Percentiles rank a stretch among this genome's conserved stretches.
phyloP scores from a whole-genome alignment of 2,113 vertebrate genomes.

The Cynoglossus semilaevis region DNA sequence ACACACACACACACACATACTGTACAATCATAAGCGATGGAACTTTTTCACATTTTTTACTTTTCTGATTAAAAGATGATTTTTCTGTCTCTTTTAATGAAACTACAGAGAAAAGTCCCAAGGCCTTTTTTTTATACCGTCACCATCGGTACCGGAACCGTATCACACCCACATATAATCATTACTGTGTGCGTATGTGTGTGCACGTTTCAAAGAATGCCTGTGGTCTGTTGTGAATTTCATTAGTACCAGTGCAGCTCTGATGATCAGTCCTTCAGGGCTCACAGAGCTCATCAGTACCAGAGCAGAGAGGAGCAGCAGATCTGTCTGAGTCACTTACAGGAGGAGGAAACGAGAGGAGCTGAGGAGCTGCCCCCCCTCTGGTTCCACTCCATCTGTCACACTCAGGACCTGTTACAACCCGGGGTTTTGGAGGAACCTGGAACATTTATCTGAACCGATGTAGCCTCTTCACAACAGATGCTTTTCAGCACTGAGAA shows the following conservation, averaged over 20 bases:
- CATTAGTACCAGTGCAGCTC: constrained; percentile 1
- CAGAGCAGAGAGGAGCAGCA: constrained; percentile 37
- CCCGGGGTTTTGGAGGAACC: constrained; percentile 31
- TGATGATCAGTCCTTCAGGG: constrained; percentile 35
- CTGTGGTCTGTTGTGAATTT: constrained; percentile 18
- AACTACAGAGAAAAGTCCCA: constrained; percentile 23
- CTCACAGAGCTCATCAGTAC: constrained; percentile 39
- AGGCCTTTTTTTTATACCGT: constrained; percentile 14
- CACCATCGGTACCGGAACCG: constrained; percentile 16
- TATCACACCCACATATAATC: constrained; percentile 3
- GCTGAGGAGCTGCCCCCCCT: not conserved
- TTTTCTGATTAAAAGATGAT: constrained; percentile 63
- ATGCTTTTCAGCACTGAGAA: too few species aligned
- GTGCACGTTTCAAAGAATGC: constrained; percentile 10
- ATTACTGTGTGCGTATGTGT: constrained; percentile 12
- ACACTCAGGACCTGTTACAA: constrained; percentile 28
- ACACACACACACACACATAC: constrained; percentile 12
- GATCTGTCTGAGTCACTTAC: constrained; percentile 14
- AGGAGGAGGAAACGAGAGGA: not conserved
- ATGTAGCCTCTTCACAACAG: too few species aligned
- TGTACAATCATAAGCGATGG: constrained; percentile 54
- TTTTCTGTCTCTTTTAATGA: constrained; percentile 37
- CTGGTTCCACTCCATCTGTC: constrained; percentile 28
- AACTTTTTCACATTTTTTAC: constrained; percentile 64
- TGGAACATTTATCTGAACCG: not conserved